phyloP scores from a whole-genome alignment of 1,140 invertebrate species.

The Lerema accius region DNA sequence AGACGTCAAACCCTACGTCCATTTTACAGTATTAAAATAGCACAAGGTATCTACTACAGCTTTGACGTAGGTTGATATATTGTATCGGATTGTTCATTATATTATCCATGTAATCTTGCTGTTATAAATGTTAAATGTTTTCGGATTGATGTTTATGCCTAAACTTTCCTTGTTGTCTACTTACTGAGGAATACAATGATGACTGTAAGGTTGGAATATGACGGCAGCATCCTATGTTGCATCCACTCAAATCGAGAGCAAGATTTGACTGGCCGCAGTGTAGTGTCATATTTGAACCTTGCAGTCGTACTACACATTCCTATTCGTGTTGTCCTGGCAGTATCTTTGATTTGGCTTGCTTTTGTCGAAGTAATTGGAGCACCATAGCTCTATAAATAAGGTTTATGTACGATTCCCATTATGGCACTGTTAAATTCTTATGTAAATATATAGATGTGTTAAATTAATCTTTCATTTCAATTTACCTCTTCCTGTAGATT shows the following conservation, averaged over 20 bases:
- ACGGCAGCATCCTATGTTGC: constrained; percentile 77
- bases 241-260: constrained; percentile 68
- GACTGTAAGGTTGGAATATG: constrained; percentile 52
- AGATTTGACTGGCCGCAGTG: constrained; percentile 74
- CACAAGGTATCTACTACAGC: constrained; percentile 40
- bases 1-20: constrained; percentile 33
- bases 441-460: constrained; percentile 83
- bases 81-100: constrained; percentile 42
- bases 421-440: constrained; percentile 81
- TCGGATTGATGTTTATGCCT: constrained; percentile 27
- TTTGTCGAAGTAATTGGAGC: constrained; percentile 51
- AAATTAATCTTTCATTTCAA: constrained; percentile 68
- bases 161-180: constrained; percentile 25
- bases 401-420: constrained; percentile 68
- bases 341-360: constrained; percentile 65
- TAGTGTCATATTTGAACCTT: constrained; percentile 59
- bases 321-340: constrained; percentile 62
- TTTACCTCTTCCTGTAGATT: neutral
- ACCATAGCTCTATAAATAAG: constrained; percentile 61
- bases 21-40: constrained; percentile 49
- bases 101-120: constrained; percentile 39
- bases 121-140: constrained; percentile 36
- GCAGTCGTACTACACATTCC: constrained; percentile 60
- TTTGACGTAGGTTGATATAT: constrained; percentile 37
- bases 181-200: constrained; percentile 51